A percentile compares a stretch with the other conserved stretches of the same genome.
Conservation (phyloP, 2,888 invertebrate genomes). For the Melieria crassipennis region DNA sequence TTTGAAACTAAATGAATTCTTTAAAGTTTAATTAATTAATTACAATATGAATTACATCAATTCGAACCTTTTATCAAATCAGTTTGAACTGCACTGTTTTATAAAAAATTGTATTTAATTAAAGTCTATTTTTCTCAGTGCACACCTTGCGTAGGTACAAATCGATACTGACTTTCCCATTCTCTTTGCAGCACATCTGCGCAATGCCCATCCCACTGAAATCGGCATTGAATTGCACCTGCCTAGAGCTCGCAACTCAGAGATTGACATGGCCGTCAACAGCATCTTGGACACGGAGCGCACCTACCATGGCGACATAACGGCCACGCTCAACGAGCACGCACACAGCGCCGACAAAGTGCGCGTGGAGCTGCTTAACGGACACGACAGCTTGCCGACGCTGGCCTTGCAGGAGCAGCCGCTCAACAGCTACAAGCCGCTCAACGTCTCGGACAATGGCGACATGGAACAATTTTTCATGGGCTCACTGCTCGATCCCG, state of each 20-base stretch:
- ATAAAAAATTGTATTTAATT: no score
- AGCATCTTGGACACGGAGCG: constrained; percentile 2
- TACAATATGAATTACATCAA: no score
- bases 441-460: constrained; percentile 24
- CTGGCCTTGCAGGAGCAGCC: constrained; percentile 27
- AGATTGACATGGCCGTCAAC: neutral
- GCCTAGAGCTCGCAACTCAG: neutral
- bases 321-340: constrained; percentile 9
- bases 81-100: no score
- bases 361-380: constrained; percentile 27
- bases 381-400: neutral
- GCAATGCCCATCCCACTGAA: constrained; percentile 42
- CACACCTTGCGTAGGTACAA: neutral
- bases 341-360: constrained; percentile 18
- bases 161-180: neutral
- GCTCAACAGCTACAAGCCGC: constrained; percentile 8
- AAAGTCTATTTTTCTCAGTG: neutral
- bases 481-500: constrained; percentile 44
- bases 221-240: constrained; percentile 30
- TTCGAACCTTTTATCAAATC: no score
- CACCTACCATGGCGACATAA: constrained; percentile 8
- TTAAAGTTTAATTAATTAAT: no score
- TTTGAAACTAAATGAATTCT: no score
- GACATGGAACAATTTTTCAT: constrained; percentile 43
- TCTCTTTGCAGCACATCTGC: constrained; percentile 42